Evolutionary conservation across 2,888 invertebrate species (phyloP).

Genomic region (Cantharis flavilabris): DNA sequence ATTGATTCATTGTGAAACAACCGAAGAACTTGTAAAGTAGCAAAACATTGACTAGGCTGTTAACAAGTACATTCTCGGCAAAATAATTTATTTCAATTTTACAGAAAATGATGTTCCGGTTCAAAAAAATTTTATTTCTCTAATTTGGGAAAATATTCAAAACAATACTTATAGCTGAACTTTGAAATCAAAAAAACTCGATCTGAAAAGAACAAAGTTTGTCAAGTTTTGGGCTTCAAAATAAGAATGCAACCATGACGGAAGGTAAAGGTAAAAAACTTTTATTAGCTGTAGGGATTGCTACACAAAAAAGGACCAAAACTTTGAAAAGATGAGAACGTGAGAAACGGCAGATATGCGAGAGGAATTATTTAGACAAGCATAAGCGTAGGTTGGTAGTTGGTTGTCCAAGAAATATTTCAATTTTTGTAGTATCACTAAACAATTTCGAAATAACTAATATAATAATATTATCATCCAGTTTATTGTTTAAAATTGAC

Average conservation of each 20-base stretch:
- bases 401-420: background rate
- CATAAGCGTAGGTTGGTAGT: background rate
- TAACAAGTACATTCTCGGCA: background rate
- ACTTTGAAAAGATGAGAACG: conserved; percentile 47
- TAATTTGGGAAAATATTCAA: background rate
- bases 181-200: background rate
- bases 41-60: background rate
- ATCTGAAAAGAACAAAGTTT: background rate
- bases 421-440: background rate
- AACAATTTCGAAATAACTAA: background rate
- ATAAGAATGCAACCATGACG: conserved; percentile 17
- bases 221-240: conserved; percentile 13
- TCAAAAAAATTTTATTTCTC: background rate
- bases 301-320: conserved; percentile 41
- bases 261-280: conserved; percentile 33
- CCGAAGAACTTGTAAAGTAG: background rate
- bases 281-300: conserved; percentile 34
- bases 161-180: background rate
- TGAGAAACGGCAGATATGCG: conserved; percentile 45
- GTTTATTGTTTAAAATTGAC: background rate
- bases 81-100: background rate
- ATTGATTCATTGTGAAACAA: background rate
- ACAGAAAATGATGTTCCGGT: background rate
- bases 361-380: conserved; percentile 37
- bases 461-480: background rate